These are phyloP conservation scores for Alectoris magna DNA, from an alignment of 2,797 vertebrate genomes.

Conservation along the genomic window DNA sequence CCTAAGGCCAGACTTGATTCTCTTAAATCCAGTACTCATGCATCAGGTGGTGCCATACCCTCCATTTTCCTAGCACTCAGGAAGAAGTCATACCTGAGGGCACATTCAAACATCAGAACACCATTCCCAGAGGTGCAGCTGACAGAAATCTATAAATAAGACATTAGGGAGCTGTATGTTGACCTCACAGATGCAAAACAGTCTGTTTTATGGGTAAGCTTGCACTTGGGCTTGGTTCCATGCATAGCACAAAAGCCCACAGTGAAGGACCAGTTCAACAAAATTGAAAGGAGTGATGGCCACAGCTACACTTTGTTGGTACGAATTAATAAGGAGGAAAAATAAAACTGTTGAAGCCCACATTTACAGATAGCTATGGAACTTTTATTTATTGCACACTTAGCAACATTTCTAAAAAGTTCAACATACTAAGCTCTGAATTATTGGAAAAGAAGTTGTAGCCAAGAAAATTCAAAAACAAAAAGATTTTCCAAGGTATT, in stretches of 20 bases:
- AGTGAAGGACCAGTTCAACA: accelerated
- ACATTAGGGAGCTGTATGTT: not conserved
- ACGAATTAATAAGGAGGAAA: not conserved
- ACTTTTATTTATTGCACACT: not conserved
- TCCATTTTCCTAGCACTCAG: not conserved
- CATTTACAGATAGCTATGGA: not conserved
- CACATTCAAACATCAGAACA: not conserved
- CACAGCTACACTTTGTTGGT: not conserved
- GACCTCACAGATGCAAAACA: not conserved
- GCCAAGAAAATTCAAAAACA: not conserved
- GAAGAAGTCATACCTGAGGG: not conserved
- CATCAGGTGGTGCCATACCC: not conserved
- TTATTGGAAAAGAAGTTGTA: not conserved
- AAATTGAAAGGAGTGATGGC: accelerated
- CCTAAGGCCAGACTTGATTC: not conserved
- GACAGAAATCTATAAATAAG: not conserved
- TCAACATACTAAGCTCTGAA: not conserved
- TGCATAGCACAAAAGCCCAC: not conserved
- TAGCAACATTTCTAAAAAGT: not conserved
- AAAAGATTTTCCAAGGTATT: not conserved
- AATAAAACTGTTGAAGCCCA: not conserved
- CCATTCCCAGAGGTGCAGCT: not conserved
- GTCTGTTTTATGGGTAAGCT: accelerated
- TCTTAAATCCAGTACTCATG: not conserved
- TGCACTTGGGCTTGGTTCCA: accelerated